A percentile compares a stretch with the other conserved stretches of the same genome.
Conservation (phyloP, 2,888 invertebrate species). For the Plebejus anna region DNA sequence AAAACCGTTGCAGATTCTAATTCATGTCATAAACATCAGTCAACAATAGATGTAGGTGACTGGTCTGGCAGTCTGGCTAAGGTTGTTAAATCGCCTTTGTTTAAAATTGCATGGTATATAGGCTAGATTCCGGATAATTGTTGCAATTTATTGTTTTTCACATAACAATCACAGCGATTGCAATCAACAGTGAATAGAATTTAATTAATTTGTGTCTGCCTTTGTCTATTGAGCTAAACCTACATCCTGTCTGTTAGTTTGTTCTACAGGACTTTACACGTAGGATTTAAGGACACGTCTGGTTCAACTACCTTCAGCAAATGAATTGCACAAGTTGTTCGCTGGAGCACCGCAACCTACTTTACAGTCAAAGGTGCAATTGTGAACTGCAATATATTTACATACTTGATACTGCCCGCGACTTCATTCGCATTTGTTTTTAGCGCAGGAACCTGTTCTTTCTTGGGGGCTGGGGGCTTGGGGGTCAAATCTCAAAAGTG, state of each 20-base stretch:
- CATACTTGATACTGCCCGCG: slow-evolving; percentile 8
- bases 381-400: slow-evolving; percentile 24
- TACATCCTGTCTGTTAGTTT: background rate
- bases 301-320: slow-evolving; percentile 2
- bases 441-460: background rate
- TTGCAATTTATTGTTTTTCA: slow-evolving; percentile 5
- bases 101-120: slow-evolving; percentile 1
- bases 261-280: background rate
- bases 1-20: background rate
- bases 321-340: slow-evolving; percentile 24
- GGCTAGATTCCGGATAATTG: slow-evolving; percentile 10
- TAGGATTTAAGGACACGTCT: background rate
- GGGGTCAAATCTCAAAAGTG: no score
- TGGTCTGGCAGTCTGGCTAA: background rate
- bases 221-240: background rate
- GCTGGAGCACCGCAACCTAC: slow-evolving; percentile 31
- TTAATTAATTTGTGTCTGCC: background rate
- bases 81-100: slow-evolving; percentile 9
- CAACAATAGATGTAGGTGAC: background rate
- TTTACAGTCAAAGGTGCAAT: slow-evolving; percentile 27
- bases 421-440: background rate
- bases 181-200: slow-evolving; percentile 11
- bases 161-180: slow-evolving; percentile 21
- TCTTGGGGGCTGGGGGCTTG: no score
- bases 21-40: background rate